phyloP scores from a whole-genome alignment of 1,140 invertebrate species.

The Mamestra configurata region DNA sequence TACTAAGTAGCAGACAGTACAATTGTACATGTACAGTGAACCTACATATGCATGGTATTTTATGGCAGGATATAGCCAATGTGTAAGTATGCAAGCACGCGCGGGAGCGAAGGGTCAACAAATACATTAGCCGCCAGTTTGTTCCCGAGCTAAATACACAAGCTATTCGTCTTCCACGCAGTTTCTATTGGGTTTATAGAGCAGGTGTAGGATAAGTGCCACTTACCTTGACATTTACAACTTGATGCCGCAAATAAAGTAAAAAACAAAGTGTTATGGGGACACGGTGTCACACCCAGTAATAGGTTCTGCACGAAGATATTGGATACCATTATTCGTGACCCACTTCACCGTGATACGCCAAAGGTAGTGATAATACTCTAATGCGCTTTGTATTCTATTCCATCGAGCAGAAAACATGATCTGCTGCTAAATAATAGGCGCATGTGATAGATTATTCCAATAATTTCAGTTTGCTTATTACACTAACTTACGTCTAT shows the following conservation, averaged over 20 bases:
- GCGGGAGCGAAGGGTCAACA: constrained; percentile 42
- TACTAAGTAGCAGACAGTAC: constrained; percentile 14
- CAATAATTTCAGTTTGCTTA: too few species aligned
- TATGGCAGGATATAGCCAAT: constrained; percentile 30
- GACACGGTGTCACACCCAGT: not conserved
- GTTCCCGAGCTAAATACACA: constrained; percentile 59
- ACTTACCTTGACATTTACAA: constrained; percentile 66
- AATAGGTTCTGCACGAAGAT: constrained; percentile 24
- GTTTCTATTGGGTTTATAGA: constrained; percentile 70
- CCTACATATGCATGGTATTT: constrained; percentile 10
- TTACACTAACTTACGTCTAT: too few species aligned
- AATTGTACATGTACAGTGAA: not conserved
- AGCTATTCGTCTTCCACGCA: constrained; percentile 66
- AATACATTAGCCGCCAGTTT: constrained; percentile 57
- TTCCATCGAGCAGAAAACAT: constrained; percentile 62
- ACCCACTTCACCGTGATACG: constrained; percentile 53
- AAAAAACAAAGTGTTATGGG: constrained; percentile 37
- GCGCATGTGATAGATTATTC: too few species aligned
- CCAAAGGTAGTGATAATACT: constrained; percentile 46
- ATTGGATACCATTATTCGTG: constrained; percentile 41
- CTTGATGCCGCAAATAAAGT: constrained; percentile 35
- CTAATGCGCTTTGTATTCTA: constrained; percentile 60
- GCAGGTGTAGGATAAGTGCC: constrained; percentile 57
- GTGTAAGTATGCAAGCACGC: constrained; percentile 30
- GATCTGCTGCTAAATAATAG: constrained; percentile 51